Conservation (phyloP, 2,888 invertebrate species). For the Muscina levida region DNA sequence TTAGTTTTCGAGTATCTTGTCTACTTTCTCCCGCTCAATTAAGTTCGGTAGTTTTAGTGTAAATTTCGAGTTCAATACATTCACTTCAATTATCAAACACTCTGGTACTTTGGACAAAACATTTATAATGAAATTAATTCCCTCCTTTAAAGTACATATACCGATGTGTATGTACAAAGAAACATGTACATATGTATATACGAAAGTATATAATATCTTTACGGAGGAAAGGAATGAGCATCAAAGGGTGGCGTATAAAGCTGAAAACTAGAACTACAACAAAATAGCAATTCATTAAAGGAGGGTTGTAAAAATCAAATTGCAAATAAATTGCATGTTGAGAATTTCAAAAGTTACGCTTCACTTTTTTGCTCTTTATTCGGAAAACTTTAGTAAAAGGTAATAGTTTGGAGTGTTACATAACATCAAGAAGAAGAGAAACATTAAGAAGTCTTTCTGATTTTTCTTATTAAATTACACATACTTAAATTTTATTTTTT, state of each 20-base stretch:
- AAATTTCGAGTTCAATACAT: conserved; percentile 4
- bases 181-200: too few relatives aligned
- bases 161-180: too few relatives aligned
- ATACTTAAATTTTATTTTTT: too few relatives aligned
- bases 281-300: conserved; percentile 56
- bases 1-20: too few relatives aligned
- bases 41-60: too few relatives aligned
- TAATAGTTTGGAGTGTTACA: too few relatives aligned
- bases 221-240: conserved; percentile 19
- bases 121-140: conserved; percentile 61
- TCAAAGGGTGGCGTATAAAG: not conserved
- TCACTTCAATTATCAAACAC: conserved; percentile 3
- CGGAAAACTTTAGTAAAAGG: too few relatives aligned
- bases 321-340: conserved; percentile 60
- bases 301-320: conserved; percentile 52
- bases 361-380: conserved; percentile 7
- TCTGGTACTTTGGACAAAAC: not conserved
- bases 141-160: conserved; percentile 45
- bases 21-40: too few relatives aligned
- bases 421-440: too few relatives aligned
- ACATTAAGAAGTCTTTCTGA: too few relatives aligned
- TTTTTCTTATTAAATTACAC: too few relatives aligned
- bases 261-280: not conserved
- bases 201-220: too few relatives aligned
- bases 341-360: conserved; percentile 55